These are phyloP conservation scores for Triplophysa bombifrons DNA, from an alignment of 2,797 vertebrate species.

Conservation along the genomic window DNA sequence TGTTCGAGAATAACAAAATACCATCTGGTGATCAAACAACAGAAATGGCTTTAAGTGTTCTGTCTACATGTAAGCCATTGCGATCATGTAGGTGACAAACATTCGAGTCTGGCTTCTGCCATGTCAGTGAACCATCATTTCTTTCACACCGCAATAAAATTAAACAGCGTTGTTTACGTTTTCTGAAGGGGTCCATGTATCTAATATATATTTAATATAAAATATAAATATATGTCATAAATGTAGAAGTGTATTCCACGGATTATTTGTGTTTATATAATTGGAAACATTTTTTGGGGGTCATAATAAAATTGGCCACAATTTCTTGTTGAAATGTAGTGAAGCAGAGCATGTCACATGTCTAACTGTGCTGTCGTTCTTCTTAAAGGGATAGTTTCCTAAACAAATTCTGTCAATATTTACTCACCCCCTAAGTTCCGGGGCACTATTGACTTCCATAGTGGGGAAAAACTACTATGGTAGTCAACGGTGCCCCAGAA, in stretches of 20 bases:
- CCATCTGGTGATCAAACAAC: not conserved
- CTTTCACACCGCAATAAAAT: too few species aligned
- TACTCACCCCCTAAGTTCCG: too few species aligned
- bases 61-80: not conserved
- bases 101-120: not conserved
- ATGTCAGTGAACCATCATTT: not conserved
- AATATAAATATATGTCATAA: too few species aligned
- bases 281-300: not conserved
- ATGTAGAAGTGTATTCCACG: not conserved
- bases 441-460: too few species aligned
- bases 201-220: too few species aligned
- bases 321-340: not conserved
- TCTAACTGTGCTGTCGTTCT: conserved; percentile 4
- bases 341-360: not conserved
- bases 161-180: too few species aligned
- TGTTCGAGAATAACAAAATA: not conserved
- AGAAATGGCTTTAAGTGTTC: not conserved
- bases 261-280: not conserved
- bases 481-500: too few species aligned
- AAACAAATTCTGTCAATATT: too few species aligned
- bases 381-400: too few species aligned
- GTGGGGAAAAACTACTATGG: too few species aligned
- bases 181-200: too few species aligned
- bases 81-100: not conserved
- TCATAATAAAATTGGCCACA: not conserved